These are phyloP conservation scores for Nycticorax nycticorax DNA, from an alignment of 2,113 vertebrate genomes.

Conservation along the genomic window DNA sequence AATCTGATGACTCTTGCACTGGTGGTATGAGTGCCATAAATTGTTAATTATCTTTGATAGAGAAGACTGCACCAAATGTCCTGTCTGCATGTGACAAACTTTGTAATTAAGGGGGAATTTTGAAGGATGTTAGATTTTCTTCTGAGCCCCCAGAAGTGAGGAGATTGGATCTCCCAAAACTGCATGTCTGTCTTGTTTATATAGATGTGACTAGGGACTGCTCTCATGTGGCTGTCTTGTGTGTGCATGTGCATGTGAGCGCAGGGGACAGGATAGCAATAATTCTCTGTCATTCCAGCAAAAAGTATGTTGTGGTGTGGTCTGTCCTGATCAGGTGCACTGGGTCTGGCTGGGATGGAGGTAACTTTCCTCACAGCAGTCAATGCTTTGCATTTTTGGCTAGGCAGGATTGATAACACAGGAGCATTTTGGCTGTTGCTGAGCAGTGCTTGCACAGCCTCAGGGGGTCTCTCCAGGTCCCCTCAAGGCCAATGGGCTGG, in stretches of 20 bases:
- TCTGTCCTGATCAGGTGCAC: background rate
- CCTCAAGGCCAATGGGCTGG: background rate
- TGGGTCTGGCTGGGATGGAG: background rate
- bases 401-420: background rate
- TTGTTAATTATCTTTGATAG: background rate
- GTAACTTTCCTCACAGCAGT: background rate
- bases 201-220: background rate
- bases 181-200: background rate
- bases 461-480: background rate
- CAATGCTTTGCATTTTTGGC: background rate
- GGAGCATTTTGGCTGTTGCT: background rate
- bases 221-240: background rate
- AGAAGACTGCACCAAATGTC: background rate
- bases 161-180: background rate
- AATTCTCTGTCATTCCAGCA: background rate
- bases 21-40: background rate
- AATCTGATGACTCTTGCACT: background rate
- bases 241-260: background rate
- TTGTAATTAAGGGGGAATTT: background rate
- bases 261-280: background rate
- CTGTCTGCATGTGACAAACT: background rate
- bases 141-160: no score
- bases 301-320: background rate
- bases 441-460: background rate
- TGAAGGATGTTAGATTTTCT: background rate